These are phyloP conservation scores for Atethmia centrago DNA, from an alignment of 2,888 invertebrate species.

Conservation along the genomic window DNA sequence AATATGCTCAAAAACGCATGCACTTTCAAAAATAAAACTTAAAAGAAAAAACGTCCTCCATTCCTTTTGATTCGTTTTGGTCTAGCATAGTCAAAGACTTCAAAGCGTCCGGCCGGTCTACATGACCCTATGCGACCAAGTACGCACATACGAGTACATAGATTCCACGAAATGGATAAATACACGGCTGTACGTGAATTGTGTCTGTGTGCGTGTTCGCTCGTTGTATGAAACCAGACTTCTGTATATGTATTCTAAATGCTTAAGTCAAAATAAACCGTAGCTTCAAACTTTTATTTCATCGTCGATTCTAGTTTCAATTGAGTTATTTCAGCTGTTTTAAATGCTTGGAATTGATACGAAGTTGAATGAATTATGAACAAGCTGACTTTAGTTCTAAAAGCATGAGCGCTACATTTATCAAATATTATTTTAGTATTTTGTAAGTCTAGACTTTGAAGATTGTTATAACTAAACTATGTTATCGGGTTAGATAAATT, in stretches of 20 bases:
- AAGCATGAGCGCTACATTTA: not conserved
- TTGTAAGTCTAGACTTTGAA: conserved; percentile 6
- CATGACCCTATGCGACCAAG: conserved; percentile 31
- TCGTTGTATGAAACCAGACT: not conserved
- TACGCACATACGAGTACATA: not conserved
- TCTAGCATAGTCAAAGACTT: conserved; percentile 36
- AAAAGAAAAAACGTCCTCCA: not conserved
- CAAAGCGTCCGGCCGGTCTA: conserved; percentile 28
- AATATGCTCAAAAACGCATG: not conserved
- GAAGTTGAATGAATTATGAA: conserved; percentile 25
- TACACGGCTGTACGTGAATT: not conserved
- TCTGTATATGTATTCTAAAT: not conserved
- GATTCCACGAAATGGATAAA: not conserved
- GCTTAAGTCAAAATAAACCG: conserved; percentile 16
- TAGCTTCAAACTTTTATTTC: conserved; percentile 21
- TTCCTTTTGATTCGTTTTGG: conserved; percentile 41
- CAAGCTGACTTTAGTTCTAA: conserved; percentile 27
- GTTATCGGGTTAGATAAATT: not conserved
- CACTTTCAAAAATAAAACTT: not conserved
- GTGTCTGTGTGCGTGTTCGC: too few species aligned
- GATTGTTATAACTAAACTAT: not conserved
- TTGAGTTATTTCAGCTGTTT: conserved; percentile 21
- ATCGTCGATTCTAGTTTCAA: conserved; percentile 3
- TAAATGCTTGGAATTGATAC: conserved; percentile 20
- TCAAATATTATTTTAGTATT: conserved; percentile 29